phyloP scores from a whole-genome alignment of 2,797 vertebrate genomes.

The Acipenser oxyrinchus region DNA sequence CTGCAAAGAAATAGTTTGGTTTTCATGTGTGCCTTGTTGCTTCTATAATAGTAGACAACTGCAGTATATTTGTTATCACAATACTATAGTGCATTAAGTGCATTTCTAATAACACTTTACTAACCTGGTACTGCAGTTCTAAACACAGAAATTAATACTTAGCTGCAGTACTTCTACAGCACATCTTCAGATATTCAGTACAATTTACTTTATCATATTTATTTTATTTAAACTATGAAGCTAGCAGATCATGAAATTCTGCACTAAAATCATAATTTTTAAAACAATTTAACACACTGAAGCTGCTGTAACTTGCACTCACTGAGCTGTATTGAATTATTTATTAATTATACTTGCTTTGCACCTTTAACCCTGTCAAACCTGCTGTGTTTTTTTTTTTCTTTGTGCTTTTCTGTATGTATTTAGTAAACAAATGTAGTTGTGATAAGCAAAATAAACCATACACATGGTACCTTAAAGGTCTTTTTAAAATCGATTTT shows the following conservation, averaged over 20 bases:
- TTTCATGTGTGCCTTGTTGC: constrained; percentile 7
- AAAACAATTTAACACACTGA: no score
- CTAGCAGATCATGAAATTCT: neutral
- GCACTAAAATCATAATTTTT: no score
- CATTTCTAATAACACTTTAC: constrained; percentile 40
- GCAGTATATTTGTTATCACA: constrained; percentile 14
- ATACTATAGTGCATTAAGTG: constrained; percentile 24
- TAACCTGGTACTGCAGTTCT: constrained; percentile 27
- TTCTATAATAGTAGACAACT: constrained; percentile 4
- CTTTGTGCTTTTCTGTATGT: neutral
- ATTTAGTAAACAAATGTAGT: neutral
- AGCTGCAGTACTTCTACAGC: constrained; percentile 10
- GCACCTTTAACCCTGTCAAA: neutral
- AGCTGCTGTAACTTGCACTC: neutral
- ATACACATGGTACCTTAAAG: neutral
- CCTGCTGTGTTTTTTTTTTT: neutral
- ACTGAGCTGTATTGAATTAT: neutral
- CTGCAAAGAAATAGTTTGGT: constrained; percentile 1
- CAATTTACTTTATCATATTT: constrained; percentile 11
- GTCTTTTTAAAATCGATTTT: constrained; percentile 18
- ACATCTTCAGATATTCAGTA: no score
- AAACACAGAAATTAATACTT: constrained; percentile 28
- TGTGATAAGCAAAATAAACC: neutral
- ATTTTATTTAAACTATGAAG: constrained; percentile 6
- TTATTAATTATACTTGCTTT: no score